Percentiles rank a stretch among this genome's conserved stretches.
Evolutionary conservation across 2,888 invertebrate species (phyloP).

Genomic region (Trachelus iudaicus): DNA sequence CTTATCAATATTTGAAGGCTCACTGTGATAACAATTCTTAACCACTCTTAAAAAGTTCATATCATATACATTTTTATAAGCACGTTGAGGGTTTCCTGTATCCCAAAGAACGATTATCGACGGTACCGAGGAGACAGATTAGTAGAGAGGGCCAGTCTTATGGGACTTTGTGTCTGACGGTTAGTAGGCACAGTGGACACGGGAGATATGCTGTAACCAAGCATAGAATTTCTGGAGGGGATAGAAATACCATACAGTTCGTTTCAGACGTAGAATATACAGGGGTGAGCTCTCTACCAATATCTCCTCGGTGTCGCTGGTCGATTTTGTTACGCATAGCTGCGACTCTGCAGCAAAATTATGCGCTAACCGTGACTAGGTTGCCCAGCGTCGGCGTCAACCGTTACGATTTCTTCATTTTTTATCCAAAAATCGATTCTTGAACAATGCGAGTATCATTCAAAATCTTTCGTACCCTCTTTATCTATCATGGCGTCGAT

Average conservation of each 20-base stretch:
- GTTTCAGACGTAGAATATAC: too few relatives aligned
- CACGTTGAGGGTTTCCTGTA: neutral
- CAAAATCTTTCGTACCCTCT: neutral
- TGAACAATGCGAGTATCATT: neutral
- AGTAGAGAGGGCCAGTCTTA: too few relatives aligned
- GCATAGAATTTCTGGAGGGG: too few relatives aligned
- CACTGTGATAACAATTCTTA: neutral
- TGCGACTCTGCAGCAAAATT: slow-evolving; percentile 38
- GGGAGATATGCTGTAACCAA: too few relatives aligned
- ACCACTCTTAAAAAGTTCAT: neutral
- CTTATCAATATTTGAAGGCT: neutral
- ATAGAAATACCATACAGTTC: too few relatives aligned
- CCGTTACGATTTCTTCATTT: neutral
- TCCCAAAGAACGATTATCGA: neutral
- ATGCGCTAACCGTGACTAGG: slow-evolving; percentile 51
- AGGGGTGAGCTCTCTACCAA: too few relatives aligned
- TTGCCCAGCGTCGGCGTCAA: slow-evolving; percentile 6
- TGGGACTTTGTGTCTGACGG: too few relatives aligned
- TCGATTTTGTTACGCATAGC: slow-evolving; percentile 53
- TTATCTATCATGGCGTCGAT: neutral
- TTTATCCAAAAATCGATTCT: neutral
- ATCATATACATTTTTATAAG: neutral
- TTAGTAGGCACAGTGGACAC: too few relatives aligned
- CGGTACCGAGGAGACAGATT: too few relatives aligned
- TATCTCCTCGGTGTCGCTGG: slow-evolving; percentile 28